Evolutionary conservation across 2,888 invertebrate species (phyloP), one percentile per base, ranked within the genome.

Genomic region (Catocala fraxini): DNA sequence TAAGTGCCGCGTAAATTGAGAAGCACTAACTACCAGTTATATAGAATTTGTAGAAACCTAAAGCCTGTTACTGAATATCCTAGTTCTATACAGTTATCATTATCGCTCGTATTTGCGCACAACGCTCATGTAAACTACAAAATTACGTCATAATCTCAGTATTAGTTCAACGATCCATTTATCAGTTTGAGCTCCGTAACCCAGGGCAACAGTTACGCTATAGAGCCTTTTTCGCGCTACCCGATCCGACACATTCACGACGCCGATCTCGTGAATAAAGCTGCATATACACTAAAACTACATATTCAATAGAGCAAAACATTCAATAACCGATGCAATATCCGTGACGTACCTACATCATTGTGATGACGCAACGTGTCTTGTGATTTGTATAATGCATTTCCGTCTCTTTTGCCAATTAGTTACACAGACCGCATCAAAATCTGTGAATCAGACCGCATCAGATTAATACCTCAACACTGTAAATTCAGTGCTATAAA

Each of bases 131-230:
- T 72, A 77, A 74, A 79, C 77, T 71, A 73, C 71, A 58, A 68
- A 70, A 72, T 75, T 64, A 78, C 72, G 71, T 75, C 68, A 70
- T 78, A 78, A 82, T 80, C 79, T 76, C 72, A 64, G 75, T 71
- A 68, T 80, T 79, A 75, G 71, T 77, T 76, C 71, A 77, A 68
- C 71, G 74, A 73, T 75, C 73, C 59, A 73, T 70, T 80, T 80
- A 83, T 81, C 83, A 79, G 82, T 82, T 80, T 80, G 75, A 81
- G 83, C 79, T 74, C 63, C 63, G 80, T 83, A 76, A 79, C 80
- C 73, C 68, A 57, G 71, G 73, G 77, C 77, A 74, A 81, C 81
- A 62, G 70, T 56, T 70, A 59, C 58, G 63, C 51, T 63, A 72
- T 70, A 64, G 62, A 46, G 62, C 58, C 53, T 64, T 63, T 25